Base-by-base conservation (phyloP, 2,797 vertebrate genomes). In the Graptemys geographica region DNA sequence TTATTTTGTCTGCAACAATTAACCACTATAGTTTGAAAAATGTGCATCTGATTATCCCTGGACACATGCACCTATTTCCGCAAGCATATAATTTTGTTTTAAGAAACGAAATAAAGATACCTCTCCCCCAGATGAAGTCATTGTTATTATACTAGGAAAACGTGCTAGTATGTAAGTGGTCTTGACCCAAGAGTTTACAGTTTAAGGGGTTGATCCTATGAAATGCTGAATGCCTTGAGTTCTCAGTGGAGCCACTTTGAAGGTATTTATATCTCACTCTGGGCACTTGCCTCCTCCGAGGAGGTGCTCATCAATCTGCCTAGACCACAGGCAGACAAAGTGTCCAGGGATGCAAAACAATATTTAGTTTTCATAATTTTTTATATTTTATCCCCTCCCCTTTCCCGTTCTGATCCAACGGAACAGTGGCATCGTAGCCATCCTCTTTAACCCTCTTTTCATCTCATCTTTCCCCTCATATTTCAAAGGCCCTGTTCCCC, bases 181-280 rank as follows among this genome's bases (percentile, higher is more conserved):
- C 55, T 4, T 3, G 0, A 6, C 18, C 28, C 11, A 15, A 1
- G 2, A 6, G 49, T 25, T 10, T 28, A 2, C 2, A 0, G 1
- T 16, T 8, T 82, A 4, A 86, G 25, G 0, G 1, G 7, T 2
- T 2, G 79, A 1, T 18, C 86, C 28, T 6, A 81, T 19, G 2
- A 23, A 62, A 44, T 0, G 3, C 56, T 4, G 21, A 9, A 0
- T 2, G 19, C 56, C 28, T 2, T 74, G 19, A 2, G 0, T 9
- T 37, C 72, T 44, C 13, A 0, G 1, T 0, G 41, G 15, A 0
- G 28, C 47, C 78, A 0, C 4, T 0, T 19, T 0, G 69, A 31
- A 19, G 55, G 65, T 47, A 28, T 2, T 4, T 5, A 0, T 3
- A 11, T 76, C 81, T 65, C 86, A 0, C 8, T 0, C 31, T 31